Percentiles rank a stretch among this genome's conserved stretches.
These are phyloP conservation scores for Lordiphosa clarofinis DNA, from an alignment of 1,140 invertebrate genomes.

Conservation along the genomic window DNA sequence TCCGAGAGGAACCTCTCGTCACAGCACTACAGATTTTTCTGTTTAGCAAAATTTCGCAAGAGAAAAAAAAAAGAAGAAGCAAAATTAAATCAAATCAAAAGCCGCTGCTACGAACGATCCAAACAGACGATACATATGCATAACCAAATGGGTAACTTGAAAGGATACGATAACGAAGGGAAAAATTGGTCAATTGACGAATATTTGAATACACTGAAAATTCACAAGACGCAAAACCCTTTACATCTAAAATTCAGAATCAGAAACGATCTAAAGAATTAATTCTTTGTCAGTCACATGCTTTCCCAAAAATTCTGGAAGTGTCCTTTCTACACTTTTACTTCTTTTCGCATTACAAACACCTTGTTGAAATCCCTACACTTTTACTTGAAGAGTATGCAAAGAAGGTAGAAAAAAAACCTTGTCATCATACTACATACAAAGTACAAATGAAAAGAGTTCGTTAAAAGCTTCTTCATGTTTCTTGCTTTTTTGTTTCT, in stretches of 20 bases:
- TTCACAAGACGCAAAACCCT: no score
- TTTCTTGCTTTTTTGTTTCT: conserved; percentile 41
- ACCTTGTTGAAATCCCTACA: background rate
- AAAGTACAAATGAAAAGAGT: conserved; percentile 77
- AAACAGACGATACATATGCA: conserved; percentile 69
- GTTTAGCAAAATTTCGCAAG: conserved; percentile 61
- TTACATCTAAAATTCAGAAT: no score
- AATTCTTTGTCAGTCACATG: no score
- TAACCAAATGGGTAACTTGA: conserved; percentile 43
- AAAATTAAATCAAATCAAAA: conserved; percentile 54
- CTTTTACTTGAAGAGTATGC: conserved; percentile 19
- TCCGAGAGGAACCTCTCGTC: conserved; percentile 22
- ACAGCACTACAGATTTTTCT: conserved; percentile 44
- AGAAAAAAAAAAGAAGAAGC: conserved; percentile 38
- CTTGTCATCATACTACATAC: conserved; percentile 65
- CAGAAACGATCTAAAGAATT: no score
- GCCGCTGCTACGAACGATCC: conserved; percentile 47
- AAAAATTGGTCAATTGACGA: background rate
- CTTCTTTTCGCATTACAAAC: no score
- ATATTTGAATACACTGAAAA: conserved; percentile 9
- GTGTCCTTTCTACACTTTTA: no score
- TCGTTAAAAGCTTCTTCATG: conserved; percentile 77
- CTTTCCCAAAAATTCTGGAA: no score
- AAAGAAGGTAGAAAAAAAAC: conserved; percentile 28
- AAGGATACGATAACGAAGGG: conserved; percentile 28